Evolutionary conservation across 2,113 vertebrate species (phyloP).

Genomic region (Sciurus niger): DNA sequence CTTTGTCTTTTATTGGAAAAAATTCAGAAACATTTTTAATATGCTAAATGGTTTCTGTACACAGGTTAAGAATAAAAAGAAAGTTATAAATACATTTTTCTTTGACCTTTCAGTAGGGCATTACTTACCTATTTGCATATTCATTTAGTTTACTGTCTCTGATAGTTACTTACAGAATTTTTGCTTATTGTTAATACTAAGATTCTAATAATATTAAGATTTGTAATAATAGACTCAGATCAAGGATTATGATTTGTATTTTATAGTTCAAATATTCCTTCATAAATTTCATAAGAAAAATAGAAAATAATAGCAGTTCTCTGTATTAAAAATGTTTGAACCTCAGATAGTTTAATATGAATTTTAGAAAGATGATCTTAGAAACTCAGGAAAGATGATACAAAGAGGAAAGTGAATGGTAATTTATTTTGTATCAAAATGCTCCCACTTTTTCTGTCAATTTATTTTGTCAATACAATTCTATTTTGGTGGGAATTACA

Average conservation of each 20-base stretch:
- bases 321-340: neutral
- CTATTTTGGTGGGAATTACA: neutral
- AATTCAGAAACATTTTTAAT: neutral
- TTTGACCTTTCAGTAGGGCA: neutral
- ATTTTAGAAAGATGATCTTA: conserved; percentile 15
- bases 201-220: neutral
- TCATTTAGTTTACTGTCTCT: neutral
- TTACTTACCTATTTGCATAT: neutral
- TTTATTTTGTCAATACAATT: neutral
- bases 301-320: neutral
- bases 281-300: conserved; percentile 17
- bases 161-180: neutral
- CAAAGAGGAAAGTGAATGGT: neutral
- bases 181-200: neutral
- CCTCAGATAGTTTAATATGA: neutral
- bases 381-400: neutral
- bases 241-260: neutral
- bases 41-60: neutral
- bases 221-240: neutral
- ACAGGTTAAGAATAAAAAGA: neutral
- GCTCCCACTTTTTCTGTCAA: neutral
- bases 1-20: conserved; percentile 42
- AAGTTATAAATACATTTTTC: neutral
- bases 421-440: neutral
- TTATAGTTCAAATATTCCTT: neutral